Evolutionary conservation across 2,113 vertebrate species (phyloP), one percentile per base, ranked within the genome.

Genomic region (Odocoileus hemionus): DNA sequence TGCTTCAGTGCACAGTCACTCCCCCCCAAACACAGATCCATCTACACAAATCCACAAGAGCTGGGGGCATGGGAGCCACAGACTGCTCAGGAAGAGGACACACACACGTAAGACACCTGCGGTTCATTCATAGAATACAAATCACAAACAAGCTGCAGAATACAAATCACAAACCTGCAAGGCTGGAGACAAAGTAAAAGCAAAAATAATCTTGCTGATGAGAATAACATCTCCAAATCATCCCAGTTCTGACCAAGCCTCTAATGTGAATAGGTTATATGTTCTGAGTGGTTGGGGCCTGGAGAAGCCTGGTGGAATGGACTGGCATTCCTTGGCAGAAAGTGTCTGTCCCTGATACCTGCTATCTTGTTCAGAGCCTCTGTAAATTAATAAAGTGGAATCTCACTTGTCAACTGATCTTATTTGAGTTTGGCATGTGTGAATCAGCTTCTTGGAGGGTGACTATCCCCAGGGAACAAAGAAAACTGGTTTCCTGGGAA

Each of bases 141-240:
- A 91, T 54, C 55, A 25, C 55, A 78, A 82, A 83, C 36, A 67
- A 67, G 64, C 33, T 67, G 19, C n/a, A 94, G 26, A 91, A 55
- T 36, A 54, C 61, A 93, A 79, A 91, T 54, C 55, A 25, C 55
- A 79, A 86, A 84, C 26, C 26, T 96, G 74, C 25, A 74, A 88
- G 74, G 55, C 91, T 91, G 83, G 60, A 23, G 33, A 82, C 52
- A 96, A 88, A 97, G 85, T 87, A 39, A 95, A 94, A 96, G 85
- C 55, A 26, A 85, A 85, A 86, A 76, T 36, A 64, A 60, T 85
- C 64, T 94, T 55, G 57, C 83, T 57, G 80, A 76, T 57, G 36
- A 93, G 28, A 78, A 30, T 43, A 54, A 50, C 12, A 47, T 14
- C 80, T 83, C 80, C 80, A 83, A 23, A 30, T 74, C 74, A 80